Base-by-base conservation (phyloP, 2,888 invertebrate genomes). In the Harpalus rubripes region DNA sequence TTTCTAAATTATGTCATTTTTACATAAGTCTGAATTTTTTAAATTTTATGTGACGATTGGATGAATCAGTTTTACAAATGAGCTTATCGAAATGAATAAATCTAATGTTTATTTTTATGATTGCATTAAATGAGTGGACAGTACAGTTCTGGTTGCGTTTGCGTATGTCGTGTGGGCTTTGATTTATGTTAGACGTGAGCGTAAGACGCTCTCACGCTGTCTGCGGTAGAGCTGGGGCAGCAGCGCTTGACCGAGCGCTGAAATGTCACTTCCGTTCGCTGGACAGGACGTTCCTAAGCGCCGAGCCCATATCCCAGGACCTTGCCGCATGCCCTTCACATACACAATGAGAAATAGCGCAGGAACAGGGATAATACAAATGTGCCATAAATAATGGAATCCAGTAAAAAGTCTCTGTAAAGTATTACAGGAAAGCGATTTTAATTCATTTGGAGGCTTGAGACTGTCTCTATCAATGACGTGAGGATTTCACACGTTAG, bases 231-330 rank as follows among this genome's bases (percentile, higher is more conserved):
- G 68, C 68, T 26, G 68, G 68, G 12, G 68, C 39, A 26, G 39
- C 79, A 15, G 4, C 79, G 79, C 79, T 59, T 79, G 79, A 79
- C 59, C 81, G 85, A 59, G 59, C 85, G 80, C 81, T 85, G 81
- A 85, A 85, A 85, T 85, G 85, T 76, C 85, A 74, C 72, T 85
- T 85, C 85, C 85, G 85, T 58, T 44, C 68, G 39, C 74, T 26
- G 79, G 63, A 63, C 26, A 63, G 22, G 63, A 63, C 63, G 16
- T 59, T 15, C 15, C 59, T 18, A 59, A 15, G 59, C 15, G 63
- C 18, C 63, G 63, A 63, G 63, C 63, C 63, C 63, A 22, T 26
- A 26, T 63, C 63, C 26, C 63, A 63, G 63, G 63, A 63, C 63
- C 63, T 63, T 63, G 22, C 22, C 5, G 18, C 16, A 12, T 26